Conservation (phyloP, 1,140 invertebrate genomes). For the Aplysia californica region DNA sequence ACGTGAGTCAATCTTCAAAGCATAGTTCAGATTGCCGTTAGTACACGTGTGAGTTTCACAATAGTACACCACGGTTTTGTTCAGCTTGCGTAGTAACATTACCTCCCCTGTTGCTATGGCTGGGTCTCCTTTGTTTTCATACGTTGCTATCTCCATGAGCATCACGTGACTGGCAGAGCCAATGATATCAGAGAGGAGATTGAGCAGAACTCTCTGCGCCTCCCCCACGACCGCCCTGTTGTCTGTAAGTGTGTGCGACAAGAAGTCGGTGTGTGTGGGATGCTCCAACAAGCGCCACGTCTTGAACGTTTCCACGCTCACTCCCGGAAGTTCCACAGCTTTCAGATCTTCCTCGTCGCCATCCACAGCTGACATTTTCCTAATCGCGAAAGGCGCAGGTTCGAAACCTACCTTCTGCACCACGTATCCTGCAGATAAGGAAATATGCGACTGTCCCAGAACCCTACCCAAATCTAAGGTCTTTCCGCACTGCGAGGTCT, state of each 20-base stretch:
- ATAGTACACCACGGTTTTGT: constrained; percentile 31
- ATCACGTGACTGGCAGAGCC: constrained; percentile 28
- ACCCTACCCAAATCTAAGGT: too few relatives aligned
- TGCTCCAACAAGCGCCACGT: background rate
- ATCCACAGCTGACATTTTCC: too few relatives aligned
- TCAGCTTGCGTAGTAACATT: constrained; percentile 29
- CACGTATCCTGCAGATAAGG: too few relatives aligned
- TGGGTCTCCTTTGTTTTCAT: constrained; percentile 45
- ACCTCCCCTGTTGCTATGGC: constrained; percentile 38
- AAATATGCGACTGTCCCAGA: too few relatives aligned
- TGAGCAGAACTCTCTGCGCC: constrained; percentile 30
- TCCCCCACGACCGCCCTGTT: constrained; percentile 30
- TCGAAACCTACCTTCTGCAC: too few relatives aligned
- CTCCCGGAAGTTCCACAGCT: too few relatives aligned
- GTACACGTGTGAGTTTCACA: constrained; percentile 28
- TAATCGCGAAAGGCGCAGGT: too few relatives aligned
- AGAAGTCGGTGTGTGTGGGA: constrained; percentile 23
- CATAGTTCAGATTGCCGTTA: background rate
- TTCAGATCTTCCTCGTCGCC: too few relatives aligned
- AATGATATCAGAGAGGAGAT: constrained; percentile 23
- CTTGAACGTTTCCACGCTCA: constrained; percentile 20
- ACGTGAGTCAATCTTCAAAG: background rate
- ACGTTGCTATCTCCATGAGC: constrained; percentile 31
- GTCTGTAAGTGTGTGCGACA: constrained; percentile 19
- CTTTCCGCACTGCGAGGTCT: too few relatives aligned